Base-by-base conservation (phyloP, 2,113 vertebrate species). In the Scomber japonicus region DNA sequence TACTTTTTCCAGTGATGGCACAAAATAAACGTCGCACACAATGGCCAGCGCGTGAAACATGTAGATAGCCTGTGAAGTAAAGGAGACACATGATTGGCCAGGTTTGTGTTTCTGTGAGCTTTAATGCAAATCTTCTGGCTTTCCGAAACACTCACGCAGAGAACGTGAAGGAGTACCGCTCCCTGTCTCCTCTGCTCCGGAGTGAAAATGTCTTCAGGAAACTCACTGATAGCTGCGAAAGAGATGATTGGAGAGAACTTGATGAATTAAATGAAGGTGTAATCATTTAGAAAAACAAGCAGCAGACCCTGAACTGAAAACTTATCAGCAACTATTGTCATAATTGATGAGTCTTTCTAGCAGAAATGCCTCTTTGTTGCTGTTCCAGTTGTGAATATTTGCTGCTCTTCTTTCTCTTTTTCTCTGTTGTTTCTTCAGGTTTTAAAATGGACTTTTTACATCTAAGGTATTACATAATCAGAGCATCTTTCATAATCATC, bases 31-130 rank as follows among this genome's bases (percentile, higher is more conserved):
- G 40, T 96, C 95, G 65, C 95, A 96, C 74, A 96, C 94, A 10
- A 96, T 93, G 40, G 95, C 95, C 68, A 96, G 93, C 0, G 95
- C 95, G 13, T 94, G 91, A 90, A 96, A 96, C 93, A 95, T 96
- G 89, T 96, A 96, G 80, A 96, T 86, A 11, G 94, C 95, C 95
- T 96, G 78, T 27, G 56, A 74, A 83, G 87, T 5, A 72, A 16
- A 91, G n/a, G 16, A 79, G 49, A 81, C 0, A 63, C 5, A 21
- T 40, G 7, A 53, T 9, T 21, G 11, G 12, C 11, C 35, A 48
- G 14, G 24, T 5, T n/a, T 8, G 4, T n/a, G 3, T 13, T 2
- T 21, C 44, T 53, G 21, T 46, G 15, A 57, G 24, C 2, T 70
- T 21, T 5, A 46, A 40, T 44, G 27, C 3, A 59, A 59, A 27